These are phyloP conservation scores for Pelmatolapia mariae DNA, from an alignment of 2,113 vertebrate genomes.

Conservation along the genomic window DNA sequence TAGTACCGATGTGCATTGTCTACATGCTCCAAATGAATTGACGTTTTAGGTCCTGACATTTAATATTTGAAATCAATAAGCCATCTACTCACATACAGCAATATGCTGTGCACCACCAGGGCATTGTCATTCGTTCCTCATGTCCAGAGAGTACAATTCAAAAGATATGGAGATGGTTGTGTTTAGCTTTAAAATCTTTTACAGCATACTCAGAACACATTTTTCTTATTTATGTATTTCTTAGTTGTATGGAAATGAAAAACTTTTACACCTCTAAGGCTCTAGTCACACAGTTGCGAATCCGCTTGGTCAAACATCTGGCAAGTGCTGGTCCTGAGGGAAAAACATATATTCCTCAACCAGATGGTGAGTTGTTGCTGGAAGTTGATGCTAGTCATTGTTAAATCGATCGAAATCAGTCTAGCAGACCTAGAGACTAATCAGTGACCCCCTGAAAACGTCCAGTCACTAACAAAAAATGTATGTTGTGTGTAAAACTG, in stretches of 20 bases:
- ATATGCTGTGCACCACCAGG: neutral
- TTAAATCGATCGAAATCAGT: neutral
- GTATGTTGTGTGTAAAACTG: neutral
- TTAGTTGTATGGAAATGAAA: neutral
- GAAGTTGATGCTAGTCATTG: neutral
- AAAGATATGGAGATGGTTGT: neutral
- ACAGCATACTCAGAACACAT: neutral
- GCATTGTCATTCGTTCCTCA: neutral
- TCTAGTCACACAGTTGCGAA: neutral
- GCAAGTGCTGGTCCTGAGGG: neutral
- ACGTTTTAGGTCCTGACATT: neutral
- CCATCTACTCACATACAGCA: neutral
- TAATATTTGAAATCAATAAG: neutral
- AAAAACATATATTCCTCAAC: neutral
- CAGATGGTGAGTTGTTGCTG: neutral
- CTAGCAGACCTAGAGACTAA: neutral
- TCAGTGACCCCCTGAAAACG: neutral
- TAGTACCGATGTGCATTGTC: neutral
- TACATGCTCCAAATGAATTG: neutral
- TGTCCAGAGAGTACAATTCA: neutral
- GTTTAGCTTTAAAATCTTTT: neutral
- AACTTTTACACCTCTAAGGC: accelerated
- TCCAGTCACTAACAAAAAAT: neutral
- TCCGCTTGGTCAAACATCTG: neutral
- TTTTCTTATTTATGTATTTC: neutral